Base-by-base conservation (phyloP, 30 jellyfish, hydroid and myxozoan species). In the Aurelia sp. region DNA sequence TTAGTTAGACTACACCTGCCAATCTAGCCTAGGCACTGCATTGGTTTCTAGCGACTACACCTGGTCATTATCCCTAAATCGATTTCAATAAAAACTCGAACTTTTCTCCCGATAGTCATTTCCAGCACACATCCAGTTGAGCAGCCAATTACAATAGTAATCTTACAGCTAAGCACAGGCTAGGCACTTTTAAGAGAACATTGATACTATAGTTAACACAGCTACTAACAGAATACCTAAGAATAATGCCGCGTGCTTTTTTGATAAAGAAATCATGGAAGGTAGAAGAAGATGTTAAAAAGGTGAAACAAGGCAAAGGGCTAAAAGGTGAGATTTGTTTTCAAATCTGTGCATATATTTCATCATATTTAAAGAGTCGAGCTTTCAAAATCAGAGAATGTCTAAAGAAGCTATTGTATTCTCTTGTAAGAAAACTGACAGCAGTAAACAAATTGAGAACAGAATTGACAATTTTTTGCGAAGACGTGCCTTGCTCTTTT, bases 1-100 rank as follows among this genome's bases (percentile, higher is more conserved):
- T 18, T 71, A 8, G 80, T n/a, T 40, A 18, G 58, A 69, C 69
- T 64, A 78, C 89, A 79, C 89, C 89, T 79, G 89, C 89, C 67
- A 55, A 72, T 64, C 61, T 55, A 59, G 38, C 73, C 17, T 52
- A 63, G 73, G 30, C 53, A 40, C 21, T 50, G 72, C 80, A 44
- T 40, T 63, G 89, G 89, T 79, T 79, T 79, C 89, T 63, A 79
- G 19, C 78, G 81, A 44, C 44, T 66, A 24, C 89, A 79, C 89
- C 89, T 79, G 89, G 89, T 64, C 89, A 19, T 31, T 48, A 35
- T 66, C 71, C 69, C 6, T 6, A 8, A 40, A 63, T 62, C 74
- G 53, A 20, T 58, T 79, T 64, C 80, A 47, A 66, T 66, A 63
- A 63, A 61, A 38, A 79, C 52, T 79, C 72, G 50, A 79, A 12